phyloP scores from a whole-genome alignment of 2,888 invertebrate species.

The Panorpa germanica region DNA sequence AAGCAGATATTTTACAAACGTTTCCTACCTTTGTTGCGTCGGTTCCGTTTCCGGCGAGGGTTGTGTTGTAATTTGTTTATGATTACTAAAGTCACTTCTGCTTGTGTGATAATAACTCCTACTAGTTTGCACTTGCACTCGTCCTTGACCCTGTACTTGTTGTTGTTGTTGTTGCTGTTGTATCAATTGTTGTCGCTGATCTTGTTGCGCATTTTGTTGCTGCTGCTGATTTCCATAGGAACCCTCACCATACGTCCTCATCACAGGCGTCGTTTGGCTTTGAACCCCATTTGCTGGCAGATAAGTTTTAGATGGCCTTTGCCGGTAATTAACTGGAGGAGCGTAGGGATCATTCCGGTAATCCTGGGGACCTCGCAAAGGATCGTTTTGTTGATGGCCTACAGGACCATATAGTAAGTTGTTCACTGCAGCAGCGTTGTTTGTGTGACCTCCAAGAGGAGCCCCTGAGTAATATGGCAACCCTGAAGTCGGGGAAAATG shows the following conservation, averaged over 20 bases:
- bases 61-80: constrained; percentile 9
- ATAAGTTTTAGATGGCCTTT: too few relatives aligned
- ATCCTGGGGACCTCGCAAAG: constrained; percentile 12
- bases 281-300: too few relatives aligned
- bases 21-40: too few relatives aligned
- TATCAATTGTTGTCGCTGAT: not conserved
- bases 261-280: too few relatives aligned
- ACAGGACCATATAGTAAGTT: constrained; percentile 23
- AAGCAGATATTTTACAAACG: too few relatives aligned
- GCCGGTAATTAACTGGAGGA: too few relatives aligned
- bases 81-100: too few relatives aligned
- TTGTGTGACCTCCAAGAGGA: constrained; percentile 18
- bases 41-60: constrained; percentile 15
- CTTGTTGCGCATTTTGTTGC: constrained; percentile 2
- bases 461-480: constrained; percentile 22
- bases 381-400: constrained; percentile 21
- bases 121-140: constrained; percentile 7
- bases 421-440: constrained; percentile 22
- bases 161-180: not conserved
- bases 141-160: too few relatives aligned
- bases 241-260: constrained; percentile 21
- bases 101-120: too few relatives aligned
- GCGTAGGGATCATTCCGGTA: constrained; percentile 25
- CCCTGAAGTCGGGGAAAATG: constrained; percentile 18
- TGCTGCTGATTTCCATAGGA: constrained; percentile 13